phyloP scores from a whole-genome alignment of 2,888 invertebrate species.

The Hydraecia micacea region DNA sequence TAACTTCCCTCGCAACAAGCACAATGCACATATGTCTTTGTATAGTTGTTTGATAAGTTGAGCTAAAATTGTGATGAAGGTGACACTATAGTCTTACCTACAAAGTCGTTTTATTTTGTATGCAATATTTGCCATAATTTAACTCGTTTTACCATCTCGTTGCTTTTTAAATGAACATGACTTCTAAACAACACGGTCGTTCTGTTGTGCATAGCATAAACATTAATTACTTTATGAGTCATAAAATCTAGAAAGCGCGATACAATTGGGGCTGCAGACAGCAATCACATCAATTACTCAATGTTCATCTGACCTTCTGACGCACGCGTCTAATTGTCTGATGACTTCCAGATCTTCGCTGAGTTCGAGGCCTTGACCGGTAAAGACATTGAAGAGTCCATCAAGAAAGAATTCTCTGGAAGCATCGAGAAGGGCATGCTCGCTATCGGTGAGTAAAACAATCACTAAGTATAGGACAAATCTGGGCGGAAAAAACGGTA shows the following conservation, averaged over 20 bases:
- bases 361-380: constrained; percentile 96
- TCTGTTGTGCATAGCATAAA: constrained; percentile 4
- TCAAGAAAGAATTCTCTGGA: constrained; percentile 97
- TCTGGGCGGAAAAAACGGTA: neutral
- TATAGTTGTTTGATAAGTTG: constrained; percentile 9
- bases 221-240: constrained; percentile 50
- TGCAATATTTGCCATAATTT: neutral
- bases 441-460: constrained; percentile 93
- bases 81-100: constrained; percentile 3
- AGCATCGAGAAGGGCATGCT: constrained; percentile 96
- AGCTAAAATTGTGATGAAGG: constrained; percentile 19
- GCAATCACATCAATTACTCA: constrained; percentile 66
- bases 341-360: constrained; percentile 92
- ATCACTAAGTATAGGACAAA: neutral
- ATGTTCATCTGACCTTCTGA: constrained; percentile 39
- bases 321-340: constrained; percentile 45
- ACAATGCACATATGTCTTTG: constrained; percentile 23
- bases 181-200: neutral
- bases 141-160: neutral
- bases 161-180: neutral
- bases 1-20: neutral
- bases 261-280: constrained; percentile 60
- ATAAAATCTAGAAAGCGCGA: constrained; percentile 50
- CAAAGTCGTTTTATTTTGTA: neutral
- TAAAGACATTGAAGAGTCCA: constrained; percentile 95